Evolutionary conservation across 2,888 invertebrate species (phyloP).

Genomic region (Furcula furcula): DNA sequence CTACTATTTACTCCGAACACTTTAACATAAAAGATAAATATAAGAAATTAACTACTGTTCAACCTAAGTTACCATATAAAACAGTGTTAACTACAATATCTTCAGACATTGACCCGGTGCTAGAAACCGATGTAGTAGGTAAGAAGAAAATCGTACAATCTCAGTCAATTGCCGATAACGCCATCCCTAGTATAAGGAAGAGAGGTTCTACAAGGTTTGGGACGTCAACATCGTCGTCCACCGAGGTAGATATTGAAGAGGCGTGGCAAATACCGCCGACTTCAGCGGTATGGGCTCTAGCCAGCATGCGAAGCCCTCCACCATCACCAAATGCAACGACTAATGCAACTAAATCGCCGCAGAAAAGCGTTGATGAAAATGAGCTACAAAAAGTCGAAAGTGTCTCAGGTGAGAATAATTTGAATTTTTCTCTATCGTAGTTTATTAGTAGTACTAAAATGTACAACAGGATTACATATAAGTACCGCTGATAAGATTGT

Average conservation of each 20-base stretch:
- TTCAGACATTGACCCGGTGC: conserved; percentile 74
- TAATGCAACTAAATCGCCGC: conserved; percentile 45
- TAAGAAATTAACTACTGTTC: conserved; percentile 30
- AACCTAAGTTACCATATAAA: conserved; percentile 41
- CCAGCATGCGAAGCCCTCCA: conserved; percentile 68
- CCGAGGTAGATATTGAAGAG: conserved; percentile 43
- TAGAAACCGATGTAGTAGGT: conserved; percentile 63
- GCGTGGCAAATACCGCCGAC: conserved; percentile 75
- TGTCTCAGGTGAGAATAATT: conserved; percentile 53
- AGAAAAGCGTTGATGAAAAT: conserved; percentile 62
- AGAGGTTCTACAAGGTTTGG: conserved; percentile 73
- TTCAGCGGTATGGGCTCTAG: conserved; percentile 77
- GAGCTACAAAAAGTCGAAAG: conserved; percentile 72
- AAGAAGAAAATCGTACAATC: conserved; percentile 65
- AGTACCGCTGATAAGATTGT: neutral
- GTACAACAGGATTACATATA: neutral
- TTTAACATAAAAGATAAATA: conserved; percentile 63
- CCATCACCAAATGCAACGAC: conserved; percentile 37
- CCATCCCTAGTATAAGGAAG: conserved; percentile 73
- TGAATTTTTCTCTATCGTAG: too few species aligned
- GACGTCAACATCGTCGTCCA: conserved; percentile 50
- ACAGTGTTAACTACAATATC: conserved; percentile 64
- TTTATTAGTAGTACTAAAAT: too few species aligned
- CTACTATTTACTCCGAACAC: conserved; percentile 70
- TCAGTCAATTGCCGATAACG: conserved; percentile 67